Evolutionary conservation across 1,140 invertebrate genomes (phyloP).

Genomic region (Drosophila elegans): DNA sequence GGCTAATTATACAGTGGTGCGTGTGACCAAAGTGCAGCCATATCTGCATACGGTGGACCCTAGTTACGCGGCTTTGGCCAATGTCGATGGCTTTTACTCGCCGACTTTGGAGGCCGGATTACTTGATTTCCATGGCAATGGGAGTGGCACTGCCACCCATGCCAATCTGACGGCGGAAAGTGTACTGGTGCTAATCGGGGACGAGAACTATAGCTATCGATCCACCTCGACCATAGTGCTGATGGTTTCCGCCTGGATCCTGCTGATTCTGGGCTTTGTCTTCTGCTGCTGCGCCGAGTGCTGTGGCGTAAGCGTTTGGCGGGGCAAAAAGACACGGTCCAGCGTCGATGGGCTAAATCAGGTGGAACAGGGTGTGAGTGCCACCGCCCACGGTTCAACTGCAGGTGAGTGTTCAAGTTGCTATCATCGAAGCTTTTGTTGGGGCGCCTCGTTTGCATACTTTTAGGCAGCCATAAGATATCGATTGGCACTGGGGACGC

Average conservation of each 20-base stretch:
- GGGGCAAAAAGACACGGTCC: conserved; percentile 53
- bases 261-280: conserved; percentile 74
- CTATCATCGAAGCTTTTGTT: conserved; percentile 38
- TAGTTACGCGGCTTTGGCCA: conserved; percentile 57
- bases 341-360: conserved; percentile 22
- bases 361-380: conserved; percentile 14
- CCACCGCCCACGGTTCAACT: conserved; percentile 14
- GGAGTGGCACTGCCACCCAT: conserved; percentile 9
- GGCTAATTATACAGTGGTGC: conserved; percentile 63
- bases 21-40: conserved; percentile 61
- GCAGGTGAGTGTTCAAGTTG: conserved; percentile 61
- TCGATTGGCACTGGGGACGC: conserved; percentile 21
- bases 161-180: conserved; percentile 48
- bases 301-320: conserved; percentile 71
- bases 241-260: conserved; percentile 74
- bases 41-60: conserved; percentile 54
- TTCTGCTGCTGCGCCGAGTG: conserved; percentile 79
- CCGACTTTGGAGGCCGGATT: conserved; percentile 24
- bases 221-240: conserved; percentile 75
- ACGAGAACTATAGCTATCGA: conserved; percentile 60
- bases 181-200: conserved; percentile 55
- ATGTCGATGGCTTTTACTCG: conserved; percentile 45
- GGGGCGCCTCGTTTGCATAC: conserved; percentile 49
- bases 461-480: conserved; percentile 63
- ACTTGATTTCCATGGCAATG: conserved; percentile 21